A percentile compares a stretch with the other conserved stretches of the same genome.
Conservation (phyloP, 2,797 vertebrate genomes). For the Chrosomus eos region DNA sequence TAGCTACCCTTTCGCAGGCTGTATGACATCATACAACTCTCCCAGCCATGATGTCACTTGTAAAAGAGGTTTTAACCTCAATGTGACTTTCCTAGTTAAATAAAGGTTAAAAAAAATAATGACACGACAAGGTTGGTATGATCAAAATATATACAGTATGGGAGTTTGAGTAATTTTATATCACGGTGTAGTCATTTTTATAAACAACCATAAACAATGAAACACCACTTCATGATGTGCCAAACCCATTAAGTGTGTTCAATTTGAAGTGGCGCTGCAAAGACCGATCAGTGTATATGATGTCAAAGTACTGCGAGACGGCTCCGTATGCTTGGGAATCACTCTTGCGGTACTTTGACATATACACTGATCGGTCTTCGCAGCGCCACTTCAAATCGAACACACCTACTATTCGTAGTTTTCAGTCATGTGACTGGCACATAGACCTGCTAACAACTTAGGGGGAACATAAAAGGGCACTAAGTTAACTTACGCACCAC, state of each 20-base stretch:
- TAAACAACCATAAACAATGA: background rate
- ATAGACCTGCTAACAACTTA: background rate
- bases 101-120: no score
- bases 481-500: no score
- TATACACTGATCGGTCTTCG: no score
- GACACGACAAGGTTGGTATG: slow-evolving; percentile 2
- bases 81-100: no score
- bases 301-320: no score
- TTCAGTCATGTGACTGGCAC: background rate
- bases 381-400: no score
- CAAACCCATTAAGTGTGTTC: background rate
- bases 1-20: background rate
- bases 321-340: no score
- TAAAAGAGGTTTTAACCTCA: no score
- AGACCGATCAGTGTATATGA: no score
- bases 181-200: background rate
- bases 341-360: no score
- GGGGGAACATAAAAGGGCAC: no score
- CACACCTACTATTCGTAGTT: background rate
- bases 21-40: slow-evolving; percentile 14
- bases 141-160: background rate
- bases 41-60: slow-evolving; percentile 52
- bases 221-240: background rate
- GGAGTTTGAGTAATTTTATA: background rate
- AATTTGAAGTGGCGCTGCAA: no score